phyloP scores from a whole-genome alignment of 2,113 vertebrate genomes.

The Promerops cafer region DNA sequence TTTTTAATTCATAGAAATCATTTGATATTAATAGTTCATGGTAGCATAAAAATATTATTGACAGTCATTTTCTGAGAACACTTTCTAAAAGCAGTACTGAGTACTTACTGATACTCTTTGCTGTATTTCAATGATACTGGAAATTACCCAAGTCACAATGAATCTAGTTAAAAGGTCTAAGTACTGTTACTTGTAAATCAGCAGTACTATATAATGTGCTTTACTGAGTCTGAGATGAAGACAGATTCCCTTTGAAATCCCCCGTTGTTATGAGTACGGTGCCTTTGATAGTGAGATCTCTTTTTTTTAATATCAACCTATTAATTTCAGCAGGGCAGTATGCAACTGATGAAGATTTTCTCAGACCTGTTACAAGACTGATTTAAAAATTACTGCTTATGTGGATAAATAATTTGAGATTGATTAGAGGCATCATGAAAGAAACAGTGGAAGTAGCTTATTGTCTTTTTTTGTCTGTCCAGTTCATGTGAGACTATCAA shows the following conservation, averaged over 20 bases:
- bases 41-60: not conserved
- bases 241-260: not conserved
- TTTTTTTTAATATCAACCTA: not conserved
- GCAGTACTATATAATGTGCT: not conserved
- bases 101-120: not conserved
- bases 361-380: not conserved
- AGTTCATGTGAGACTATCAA: not conserved
- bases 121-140: not conserved
- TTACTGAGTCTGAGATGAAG: not conserved
- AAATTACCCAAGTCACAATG: not conserved
- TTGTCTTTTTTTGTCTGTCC: rapidly evolving
- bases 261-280: not conserved
- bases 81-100: not conserved
- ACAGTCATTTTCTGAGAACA: not conserved
- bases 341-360: not conserved
- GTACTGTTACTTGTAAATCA: not conserved
- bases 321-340: not conserved
- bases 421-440: not conserved
- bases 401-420: not conserved
- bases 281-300: not conserved
- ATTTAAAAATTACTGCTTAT: not conserved
- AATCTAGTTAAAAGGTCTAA: not conserved
- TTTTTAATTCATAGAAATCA: not conserved
- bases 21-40: not conserved
- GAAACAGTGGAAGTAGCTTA: not conserved